Evolutionary conservation across 2,113 vertebrate species (phyloP), one percentile per base, ranked within the genome.

Genomic region (Pachypanchax playfairii): DNA sequence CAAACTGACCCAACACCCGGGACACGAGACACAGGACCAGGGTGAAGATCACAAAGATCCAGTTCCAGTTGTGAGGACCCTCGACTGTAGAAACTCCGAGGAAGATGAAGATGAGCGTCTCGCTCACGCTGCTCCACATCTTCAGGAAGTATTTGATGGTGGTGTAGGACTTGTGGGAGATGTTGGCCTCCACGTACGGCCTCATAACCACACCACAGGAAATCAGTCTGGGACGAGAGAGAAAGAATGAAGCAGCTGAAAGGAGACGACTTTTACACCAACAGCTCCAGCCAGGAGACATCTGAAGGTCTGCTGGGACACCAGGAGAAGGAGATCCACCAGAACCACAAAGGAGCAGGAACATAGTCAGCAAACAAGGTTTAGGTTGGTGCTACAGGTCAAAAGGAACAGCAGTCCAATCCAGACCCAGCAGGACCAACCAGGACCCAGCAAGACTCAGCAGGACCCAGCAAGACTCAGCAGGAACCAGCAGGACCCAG

Each of bases 41-140:
- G 0, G 97, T 98, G 89, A 89, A 84, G 58, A 92, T 87, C 77
- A 99, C 93, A 0, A 98, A 99, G 64, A 91, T 94, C 95, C 96
- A 97, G 90, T 99, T 96, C 97, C 97, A 99, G 71, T 88, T 77
- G 68, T 99, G 96, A 17, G 91, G 91, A 4, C 95, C 97, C 0
- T 93, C 95, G 78, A 99, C 94, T 0, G 96, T 99, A 82, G 97
- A 98, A 35, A 98, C 95, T 0, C 97, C 97, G 0, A 99, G 91
- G 85, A 99, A 98, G 89, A 99, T 97, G 83, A 99, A 99, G 90
- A 99, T 99, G 80, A 99, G 94, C 4, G 97, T 99, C 88, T 99
- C 97, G 0, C 95, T 99, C 81, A 99, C 94, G 0, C 96, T 99
- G 92, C 96, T 99, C 97, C 96, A 98, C 97, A 99, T 99, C 92